phyloP scores from a whole-genome alignment of 2,113 vertebrate species.

The Crotalus viridis region DNA sequence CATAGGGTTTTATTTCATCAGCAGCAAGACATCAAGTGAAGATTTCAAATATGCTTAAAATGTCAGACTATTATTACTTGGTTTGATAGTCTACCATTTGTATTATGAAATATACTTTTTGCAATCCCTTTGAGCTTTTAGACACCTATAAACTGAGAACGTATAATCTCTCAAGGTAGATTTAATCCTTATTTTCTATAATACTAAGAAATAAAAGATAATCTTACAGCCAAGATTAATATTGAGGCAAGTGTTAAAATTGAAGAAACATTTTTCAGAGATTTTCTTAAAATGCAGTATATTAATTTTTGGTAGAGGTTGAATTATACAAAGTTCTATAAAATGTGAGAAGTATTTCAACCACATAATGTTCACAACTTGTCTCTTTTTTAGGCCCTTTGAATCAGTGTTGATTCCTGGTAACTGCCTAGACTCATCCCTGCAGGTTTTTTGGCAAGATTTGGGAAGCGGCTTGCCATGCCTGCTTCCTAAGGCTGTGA shows the following conservation, averaged over 20 bases:
- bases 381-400: not conserved
- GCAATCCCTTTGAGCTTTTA: not conserved
- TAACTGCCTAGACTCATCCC: not conserved
- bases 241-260: not conserved
- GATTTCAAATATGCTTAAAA: not conserved
- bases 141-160: not conserved
- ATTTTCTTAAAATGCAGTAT: not conserved
- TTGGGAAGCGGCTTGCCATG: not conserved
- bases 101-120: not conserved
- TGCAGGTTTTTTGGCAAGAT: not conserved
- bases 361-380: not conserved
- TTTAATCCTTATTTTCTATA: not conserved
- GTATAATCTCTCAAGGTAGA: not conserved
- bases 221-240: not conserved
- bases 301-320: not conserved
- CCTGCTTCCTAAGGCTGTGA: not conserved
- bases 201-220: not conserved
- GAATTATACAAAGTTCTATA: not conserved
- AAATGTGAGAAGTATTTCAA: not conserved
- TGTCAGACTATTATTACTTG: not conserved
- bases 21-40: not conserved
- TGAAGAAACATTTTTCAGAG: not conserved
- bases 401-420: not conserved
- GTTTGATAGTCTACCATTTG: not conserved
- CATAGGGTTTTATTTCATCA: not conserved